Evolutionary conservation across 1,140 invertebrate species (phyloP), one percentile per base, ranked within the genome.

Genomic region (Magallana ariakensis): DNA sequence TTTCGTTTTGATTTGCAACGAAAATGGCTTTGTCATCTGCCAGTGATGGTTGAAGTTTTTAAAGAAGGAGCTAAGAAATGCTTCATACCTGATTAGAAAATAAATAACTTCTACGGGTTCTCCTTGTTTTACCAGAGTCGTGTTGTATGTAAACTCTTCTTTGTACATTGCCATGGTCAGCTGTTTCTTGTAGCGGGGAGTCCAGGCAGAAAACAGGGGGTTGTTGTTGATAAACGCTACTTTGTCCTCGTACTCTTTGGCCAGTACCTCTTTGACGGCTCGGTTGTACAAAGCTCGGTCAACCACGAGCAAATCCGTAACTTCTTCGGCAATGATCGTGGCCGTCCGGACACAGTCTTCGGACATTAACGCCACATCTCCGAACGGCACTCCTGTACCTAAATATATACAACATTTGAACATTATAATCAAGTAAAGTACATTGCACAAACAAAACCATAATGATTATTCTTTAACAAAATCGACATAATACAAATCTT

Each of bases 141-240:
- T 91, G 54, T 94, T 93, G 85, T 93, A 95, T 0, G 90, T 87
- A 55, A 91, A 92, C 1, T 87, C 91, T 58, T 94, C 92, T 83
- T 93, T 93, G 85, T 93, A 92, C 57, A 95, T 86, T 0, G 94
- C 94, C 92, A 95, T 94, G 7, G 93, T 91, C 10, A 94, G 89
- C 86, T 94, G 94, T 84, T 94, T 94, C 84, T 91, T 91, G 88
- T 94, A 94, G 85, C 93, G 93, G 7, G 94, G 92, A 16, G 92
- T 86, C 94, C 93, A 94, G 19, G 88, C 91, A 0, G 89, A 88
- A 89, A 94, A 95, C 11, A 94, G 85, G 1, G 89, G 88, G 84
- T 92, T 93, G 15, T 81, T 87, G 54, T 90, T 87, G 55, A 94
- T 93, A 86, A 95, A 95, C 6, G 90, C 81, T 11, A 89, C 87